Percentiles rank a stretch among this genome's conserved stretches.
Conservation (phyloP, 2,113 vertebrate species). For the Cottus gobio region DNA sequence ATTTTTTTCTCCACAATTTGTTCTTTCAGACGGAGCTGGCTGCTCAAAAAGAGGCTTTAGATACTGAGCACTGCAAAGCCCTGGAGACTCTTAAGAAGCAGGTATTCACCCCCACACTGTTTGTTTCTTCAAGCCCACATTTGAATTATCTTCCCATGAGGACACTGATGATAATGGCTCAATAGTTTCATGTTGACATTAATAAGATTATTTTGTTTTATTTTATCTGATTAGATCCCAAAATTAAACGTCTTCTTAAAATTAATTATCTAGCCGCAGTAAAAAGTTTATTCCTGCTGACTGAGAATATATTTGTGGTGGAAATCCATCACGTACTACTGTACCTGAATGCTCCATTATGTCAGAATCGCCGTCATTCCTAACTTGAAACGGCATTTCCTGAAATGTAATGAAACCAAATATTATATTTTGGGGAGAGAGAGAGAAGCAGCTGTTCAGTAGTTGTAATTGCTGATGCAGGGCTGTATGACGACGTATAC, state of each 20-base stretch:
- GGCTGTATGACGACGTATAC: not conserved
- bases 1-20: not conserved
- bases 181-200: not conserved
- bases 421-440: not conserved
- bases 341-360: not conserved
- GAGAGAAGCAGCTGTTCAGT: not conserved
- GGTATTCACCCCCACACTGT: slow-evolving; percentile 43
- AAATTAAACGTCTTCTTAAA: not conserved
- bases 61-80: slow-evolving; percentile 79
- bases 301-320: not conserved
- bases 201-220: not conserved
- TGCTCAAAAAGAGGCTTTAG: slow-evolving; percentile 79
- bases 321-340: not conserved
- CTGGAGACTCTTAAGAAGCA: slow-evolving; percentile 81
- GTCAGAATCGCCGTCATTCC: not conserved
- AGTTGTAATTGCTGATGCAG: not conserved
- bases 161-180: not conserved
- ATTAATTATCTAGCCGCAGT: not conserved
- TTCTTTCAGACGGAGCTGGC: slow-evolving; percentile 75
- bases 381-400: not conserved
- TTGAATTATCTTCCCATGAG: not conserved
- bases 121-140: not conserved
- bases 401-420: not conserved
- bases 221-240: not conserved
- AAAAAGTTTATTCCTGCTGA: not conserved